Base-by-base conservation (phyloP, 2,888 invertebrate species). In the Helleia helle region DNA sequence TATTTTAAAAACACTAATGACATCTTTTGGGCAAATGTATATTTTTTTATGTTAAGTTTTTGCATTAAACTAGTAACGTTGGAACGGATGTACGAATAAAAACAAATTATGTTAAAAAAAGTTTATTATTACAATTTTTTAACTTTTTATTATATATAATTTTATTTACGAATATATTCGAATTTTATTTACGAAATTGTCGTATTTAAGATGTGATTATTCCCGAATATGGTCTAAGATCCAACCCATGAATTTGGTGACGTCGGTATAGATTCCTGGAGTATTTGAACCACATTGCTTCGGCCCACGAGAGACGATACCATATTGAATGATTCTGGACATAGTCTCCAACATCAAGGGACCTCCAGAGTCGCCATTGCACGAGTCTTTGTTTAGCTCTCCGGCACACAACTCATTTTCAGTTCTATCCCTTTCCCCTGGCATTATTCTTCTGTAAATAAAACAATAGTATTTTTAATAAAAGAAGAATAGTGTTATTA, bases 281-380 rank as follows among this genome's bases (percentile, higher is more conserved):
- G 65, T 58, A 11, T 62, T 57, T 0, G 65, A 55, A 1, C 74
- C 65, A 3, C 80, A 62, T 27, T 37, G 28, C 8, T 13, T 27
- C 0, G 54, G 52, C 0, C 61, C 61, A 13, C 45, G 49, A 0
- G 62, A 64, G 1, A 65, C 58, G 25, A 67, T 50, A 3, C 67
- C 67, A 36, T 55, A 50, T 27, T 63, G 58, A 18, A 70, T 56
- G 27, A 47, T 51, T 6, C 56, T 47, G 9, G 48, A 43, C 1
- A 24, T 4, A 1, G 46, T 45, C 2, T 59, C 47, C 1, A 59
- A 42, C 71, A 86, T 84, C 28, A 91, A 60, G 0, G 91, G 91
- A 0, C 91, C 91, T 6, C 91, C 91, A 24, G 89, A 89, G 50
- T 91, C 91, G 0, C 90, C 90, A 13, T 68, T 62, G 49, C 90